Evolutionary conservation across 2,113 vertebrate species (phyloP), one percentile per base, ranked within the genome.

Genomic region (Meriones unguiculatus): DNA sequence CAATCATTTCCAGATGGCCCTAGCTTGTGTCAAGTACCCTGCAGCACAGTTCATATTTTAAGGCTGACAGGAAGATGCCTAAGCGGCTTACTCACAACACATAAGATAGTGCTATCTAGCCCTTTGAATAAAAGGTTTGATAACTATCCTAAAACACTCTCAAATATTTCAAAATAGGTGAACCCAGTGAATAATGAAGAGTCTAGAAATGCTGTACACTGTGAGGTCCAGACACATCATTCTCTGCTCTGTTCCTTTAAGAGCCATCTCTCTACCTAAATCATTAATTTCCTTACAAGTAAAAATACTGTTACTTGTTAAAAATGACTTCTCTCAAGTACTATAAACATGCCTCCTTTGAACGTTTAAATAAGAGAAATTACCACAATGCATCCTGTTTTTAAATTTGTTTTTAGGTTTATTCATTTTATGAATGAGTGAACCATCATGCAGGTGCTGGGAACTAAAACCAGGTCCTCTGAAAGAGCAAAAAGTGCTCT

Each of bases 141-240:
- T 24, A 62, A 72, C 38, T 41, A 30, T 10, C 78, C 24, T 57
- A 76, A 70, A 80, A 50, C 30, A 69, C 62, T 54, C 69, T 70
- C 69, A 89, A 96, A 69, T 67, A 69, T 70, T 93, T 89, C 32
- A 82, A 87, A 96, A 65, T 59, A 25, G 54, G n/a, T 38, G 70
- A 32, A 90, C 30, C 14, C 32, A 20, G 18, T 24, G 6, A 64
- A 46, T 32, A 91, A 89, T 20, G 18, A 90, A 85, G 38, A 75
- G 18, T 41, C 17, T 32, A 5, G 41, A 46, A 46, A 35, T 62
- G 59, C 35, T 86, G 1, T 30, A 93, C 0, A 38, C 76, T 20
- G 17, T 25, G 59, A 59, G 59, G 67, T 3, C 84, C 69, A n/a
- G 32, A n/a, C 17, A 59, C 32, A 87, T 32, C 62, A 30, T 50